Evolutionary conservation across 2,888 invertebrate genomes (phyloP), one percentile per base, ranked within the genome.

Genomic region (Desoria tigrina): DNA sequence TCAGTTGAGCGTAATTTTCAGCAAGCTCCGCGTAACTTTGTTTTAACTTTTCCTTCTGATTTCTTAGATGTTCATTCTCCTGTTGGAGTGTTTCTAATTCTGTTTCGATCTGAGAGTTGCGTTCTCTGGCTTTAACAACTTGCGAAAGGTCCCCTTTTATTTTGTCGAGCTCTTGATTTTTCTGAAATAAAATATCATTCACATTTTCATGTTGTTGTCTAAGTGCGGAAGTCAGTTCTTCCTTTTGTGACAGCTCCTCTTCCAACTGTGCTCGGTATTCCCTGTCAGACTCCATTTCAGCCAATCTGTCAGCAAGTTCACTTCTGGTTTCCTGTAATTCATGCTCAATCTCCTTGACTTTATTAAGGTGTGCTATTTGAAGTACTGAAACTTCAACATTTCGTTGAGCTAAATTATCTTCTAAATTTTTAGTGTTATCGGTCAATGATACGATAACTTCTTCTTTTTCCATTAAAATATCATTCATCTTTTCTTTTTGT

Each of bases 1-100:
- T 42, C 11, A 61, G 14, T 3, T 53, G 28, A 16, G 69, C 69
- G 37, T 62, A 58, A 11, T 63, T 55, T 24, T 42, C 45, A 23
- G 56, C 61, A 11, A 68, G 6, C 23, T 57, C 37, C 21, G n/a
- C 56, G 23, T 37, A 18, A 39, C 9, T 9, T 39, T 39, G 9
- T 16, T 39, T 9, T 39, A 11, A 11, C 9, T 9, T 11, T 39
- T 39, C 16, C 16, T 39, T 39, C 39, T 11, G 39, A 16, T 39
- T 9, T 11, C 39, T 39, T n/a, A n/a, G n/a, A n/a, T n/a, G n/a
- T n/a, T n/a, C n/a, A n/a, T n/a, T n/a, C n/a, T n/a, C n/a, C n/a
- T n/a, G n/a, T n/a, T n/a, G n/a, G n/a, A n/a, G n/a, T n/a, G n/a
- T n/a, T n/a, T n/a, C n/a, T n/a, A n/a, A n/a, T n/a, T n/a, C n/a